Percentiles rank a stretch among this genome's conserved stretches.
These are phyloP conservation scores for Cassiopea andromeda DNA, from an alignment of 30 jellyfish, hydroid and myxozoan genomes.

Conservation along the genomic window DNA sequence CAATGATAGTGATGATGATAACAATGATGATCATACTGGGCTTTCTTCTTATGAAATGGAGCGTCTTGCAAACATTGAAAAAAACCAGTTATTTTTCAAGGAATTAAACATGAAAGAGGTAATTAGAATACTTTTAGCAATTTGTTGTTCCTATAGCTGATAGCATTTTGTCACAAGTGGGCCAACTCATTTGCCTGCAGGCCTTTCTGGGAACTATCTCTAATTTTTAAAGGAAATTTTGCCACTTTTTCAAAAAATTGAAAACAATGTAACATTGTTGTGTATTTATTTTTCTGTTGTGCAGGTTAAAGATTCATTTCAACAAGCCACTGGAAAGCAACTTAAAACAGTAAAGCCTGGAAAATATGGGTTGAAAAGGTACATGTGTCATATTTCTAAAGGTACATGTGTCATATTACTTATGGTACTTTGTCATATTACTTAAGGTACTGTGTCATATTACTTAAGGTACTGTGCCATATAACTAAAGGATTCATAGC, in stretches of 20 bases:
- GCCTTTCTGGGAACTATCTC: too few relatives aligned
- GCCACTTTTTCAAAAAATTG: too few relatives aligned
- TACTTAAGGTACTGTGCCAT: too few relatives aligned
- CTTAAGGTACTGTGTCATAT: too few relatives aligned
- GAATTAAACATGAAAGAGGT: conserved; percentile 46
- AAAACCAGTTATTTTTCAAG: conserved; percentile 44
- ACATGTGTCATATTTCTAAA: not conserved
- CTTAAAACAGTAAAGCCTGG: conserved; percentile 8
- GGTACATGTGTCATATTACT: too few relatives aligned
- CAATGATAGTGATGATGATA: not conserved
- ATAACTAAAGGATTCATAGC: too few relatives aligned
- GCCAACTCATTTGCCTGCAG: too few relatives aligned
- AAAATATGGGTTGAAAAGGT: conserved; percentile 71
- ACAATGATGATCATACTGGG: conserved; percentile 23
- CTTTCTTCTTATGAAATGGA: conserved; percentile 55
- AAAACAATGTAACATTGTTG: too few relatives aligned
- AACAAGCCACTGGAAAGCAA: not conserved
- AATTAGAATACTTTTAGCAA: not conserved
- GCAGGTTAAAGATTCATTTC: conserved; percentile 45
- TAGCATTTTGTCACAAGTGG: not conserved
- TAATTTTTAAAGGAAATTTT: too few relatives aligned
- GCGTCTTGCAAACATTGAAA: conserved; percentile 38
- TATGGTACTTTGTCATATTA: too few relatives aligned
- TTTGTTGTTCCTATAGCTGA: not conserved
- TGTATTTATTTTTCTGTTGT: not conserved